Base-by-base conservation (phyloP, 2,797 vertebrate species). In the Spondyliosoma cantharus region DNA sequence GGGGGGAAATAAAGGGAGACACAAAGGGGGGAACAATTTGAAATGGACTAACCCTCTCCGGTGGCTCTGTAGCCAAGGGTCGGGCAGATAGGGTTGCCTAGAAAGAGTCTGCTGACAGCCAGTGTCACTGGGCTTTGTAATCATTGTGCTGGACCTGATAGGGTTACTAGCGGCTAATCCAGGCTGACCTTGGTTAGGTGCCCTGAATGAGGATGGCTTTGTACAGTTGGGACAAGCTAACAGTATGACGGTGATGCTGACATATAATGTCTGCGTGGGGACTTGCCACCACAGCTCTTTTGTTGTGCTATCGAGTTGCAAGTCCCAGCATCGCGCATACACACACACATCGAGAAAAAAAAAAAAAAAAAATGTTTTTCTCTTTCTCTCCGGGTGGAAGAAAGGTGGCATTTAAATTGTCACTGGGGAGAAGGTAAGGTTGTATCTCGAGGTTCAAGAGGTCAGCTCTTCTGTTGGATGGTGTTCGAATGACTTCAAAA, bases 141-240 rank as follows among this genome's bases (percentile, higher is more conserved):
- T 93, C 93, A 93, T 95, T 96, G 94, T 94, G 92, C 93, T 78
- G 92, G 94, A 92, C 92, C 93, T 94, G 94, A 95, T 96, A 96
- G 95, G 95, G 95, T 96, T 96, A 96, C 95, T 93, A 92, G 87
- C 78, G 86, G 93, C 94, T 96, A 96, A 96, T 96, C 95, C 95
- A 93, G 82, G 82, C 87, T 95, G 95, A 96, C 95, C 95, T 96
- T 94, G 94, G 91, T 91, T 92, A 87, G 93, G 90, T 93, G 90
- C 89, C 91, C 91, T 90, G 93, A 95, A 94, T 94, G 94, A 94
- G 91, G 93, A 91, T 88, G 92, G 93, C 94, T 95, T 96, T 95
- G 95, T 95, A 95, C 94, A 95, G 94, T 95, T 90, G 89, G 93
- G 93, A 94, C 92, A 93, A 90, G 94, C 93, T 93, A 96, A 93